phyloP scores from a whole-genome alignment of 2,888 invertebrate species.

The Drosophila melanosoma region DNA sequence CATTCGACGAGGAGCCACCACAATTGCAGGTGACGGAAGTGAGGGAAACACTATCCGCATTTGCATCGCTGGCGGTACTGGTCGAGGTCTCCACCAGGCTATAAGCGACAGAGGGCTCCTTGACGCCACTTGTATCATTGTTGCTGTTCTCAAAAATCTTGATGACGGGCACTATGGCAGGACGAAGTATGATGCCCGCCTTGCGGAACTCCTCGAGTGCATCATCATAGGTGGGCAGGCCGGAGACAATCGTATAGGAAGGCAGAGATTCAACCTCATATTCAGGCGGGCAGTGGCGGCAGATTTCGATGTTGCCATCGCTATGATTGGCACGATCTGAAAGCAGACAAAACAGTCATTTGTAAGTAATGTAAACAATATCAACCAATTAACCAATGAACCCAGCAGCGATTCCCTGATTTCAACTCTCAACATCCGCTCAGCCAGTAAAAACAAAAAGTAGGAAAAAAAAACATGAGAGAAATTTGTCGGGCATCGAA shows the following conservation, averaged over 20 bases:
- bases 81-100: slow-evolving; percentile 63
- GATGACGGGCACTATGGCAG: slow-evolving; percentile 81
- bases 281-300: slow-evolving; percentile 83
- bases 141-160: slow-evolving; percentile 81
- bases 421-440: slow-evolving; percentile 10
- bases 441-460: slow-evolving; percentile 6
- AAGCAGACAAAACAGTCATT: neutral
- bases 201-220: slow-evolving; percentile 87
- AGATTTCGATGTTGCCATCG: slow-evolving; percentile 79
- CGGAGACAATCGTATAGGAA: slow-evolving; percentile 88
- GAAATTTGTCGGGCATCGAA: neutral
- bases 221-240: slow-evolving; percentile 88
- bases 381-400: neutral
- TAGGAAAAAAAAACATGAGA: slow-evolving; percentile 4
- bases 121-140: slow-evolving; percentile 39
- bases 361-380: neutral
- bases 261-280: slow-evolving; percentile 87
- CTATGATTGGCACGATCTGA: slow-evolving; percentile 85
- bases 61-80: slow-evolving; percentile 22
- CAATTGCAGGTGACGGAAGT: slow-evolving; percentile 80
- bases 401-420: neutral
- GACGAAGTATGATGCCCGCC: slow-evolving; percentile 83
- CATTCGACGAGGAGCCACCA: slow-evolving; percentile 56
- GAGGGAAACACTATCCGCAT: slow-evolving; percentile 74
- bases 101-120: slow-evolving; percentile 67